Base-by-base conservation (phyloP, 2,113 vertebrate species). In the Hippolais icterina region DNA sequence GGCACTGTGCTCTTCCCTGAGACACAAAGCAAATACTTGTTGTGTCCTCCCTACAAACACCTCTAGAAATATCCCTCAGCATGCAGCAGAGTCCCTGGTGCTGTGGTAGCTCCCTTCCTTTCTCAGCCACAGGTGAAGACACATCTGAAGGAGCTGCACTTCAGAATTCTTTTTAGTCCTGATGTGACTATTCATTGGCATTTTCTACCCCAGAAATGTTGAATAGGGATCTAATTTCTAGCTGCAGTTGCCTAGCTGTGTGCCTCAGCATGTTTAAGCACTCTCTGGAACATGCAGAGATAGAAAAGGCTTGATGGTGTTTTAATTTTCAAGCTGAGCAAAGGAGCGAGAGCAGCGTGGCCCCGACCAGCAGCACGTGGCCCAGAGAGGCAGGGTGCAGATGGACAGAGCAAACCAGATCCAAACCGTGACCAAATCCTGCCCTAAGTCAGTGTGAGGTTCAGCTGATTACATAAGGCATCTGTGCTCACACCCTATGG, bases 401-500 rank as follows among this genome's bases (percentile, higher is more conserved):
- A 65, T 74, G 72, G 81, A 64, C 76, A 88, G 50, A 78, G 79
- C 56, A 81, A 75, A 79, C 13, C 47, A 21, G 63, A 25, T 49
- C 61, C 63, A 72, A 89, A 46, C 37, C 25, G 69, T 77, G 53
- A 49, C 91, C 87, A 82, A 57, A 78, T 64, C 27, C 69, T 21
- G 56, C 85, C 75, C 80, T 56, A 93, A 90, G 91, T 41, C 92
- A 83, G 49, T 70, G 4, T 59, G 76, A 89, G 69, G 68, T 85
- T 95, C 84, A 42, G 60, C 80, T 66, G 81, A 33, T 95, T 95
- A 70, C 35, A 7, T 96, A 95, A 94, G 82, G 71, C 87, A 84
- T 95, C 91, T 95, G 52, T 94, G 89, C 77, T 94, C 70, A 69
- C 82, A 52, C 68, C 91, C 92, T 11, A 44, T 85, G 94, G 93